Evolutionary conservation across 2,113 vertebrate species (phyloP).

Genomic region (Stegastes partitus): DNA sequence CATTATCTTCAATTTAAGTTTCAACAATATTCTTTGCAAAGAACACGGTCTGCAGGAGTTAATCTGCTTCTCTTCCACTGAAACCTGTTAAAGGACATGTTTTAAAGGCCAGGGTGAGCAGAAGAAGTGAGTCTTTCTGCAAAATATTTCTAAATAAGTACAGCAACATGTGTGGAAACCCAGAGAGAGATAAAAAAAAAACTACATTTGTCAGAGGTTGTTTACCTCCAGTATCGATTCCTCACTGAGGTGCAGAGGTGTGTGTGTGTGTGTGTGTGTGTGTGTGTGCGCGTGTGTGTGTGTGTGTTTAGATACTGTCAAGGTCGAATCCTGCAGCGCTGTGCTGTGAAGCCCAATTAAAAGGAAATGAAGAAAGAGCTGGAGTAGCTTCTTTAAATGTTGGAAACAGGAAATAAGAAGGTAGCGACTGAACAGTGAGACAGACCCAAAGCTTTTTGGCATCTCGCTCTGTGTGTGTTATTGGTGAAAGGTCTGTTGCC

Average conservation of each 20-base stretch:
- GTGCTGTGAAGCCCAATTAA: background rate
- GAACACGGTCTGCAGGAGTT: too few relatives aligned
- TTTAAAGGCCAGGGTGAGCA: background rate
- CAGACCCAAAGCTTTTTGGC: background rate
- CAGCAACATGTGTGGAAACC: background rate
- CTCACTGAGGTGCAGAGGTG: background rate
- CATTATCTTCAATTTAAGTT: too few relatives aligned
- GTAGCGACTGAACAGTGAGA: background rate
- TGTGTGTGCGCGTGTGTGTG: background rate
- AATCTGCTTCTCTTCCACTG: too few relatives aligned
- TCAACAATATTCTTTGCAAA: too few relatives aligned
- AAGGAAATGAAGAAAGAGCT: background rate
- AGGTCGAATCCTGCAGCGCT: background rate
- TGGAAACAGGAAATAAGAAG: too few relatives aligned
- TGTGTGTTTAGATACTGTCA: too few relatives aligned
- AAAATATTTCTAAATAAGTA: background rate
- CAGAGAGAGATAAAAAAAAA: background rate
- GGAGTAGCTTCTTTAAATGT: background rate
- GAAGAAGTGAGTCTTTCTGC: background rate
- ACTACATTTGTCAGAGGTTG: conserved; percentile 1
- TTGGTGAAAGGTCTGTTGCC: background rate
- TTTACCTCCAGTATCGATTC: conserved; percentile 13
- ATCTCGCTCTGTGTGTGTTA: background rate
- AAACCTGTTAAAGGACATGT: background rate
- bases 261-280: background rate